Conservation (phyloP, 2,888 invertebrate species). For the Nemapogon koenigi region DNA sequence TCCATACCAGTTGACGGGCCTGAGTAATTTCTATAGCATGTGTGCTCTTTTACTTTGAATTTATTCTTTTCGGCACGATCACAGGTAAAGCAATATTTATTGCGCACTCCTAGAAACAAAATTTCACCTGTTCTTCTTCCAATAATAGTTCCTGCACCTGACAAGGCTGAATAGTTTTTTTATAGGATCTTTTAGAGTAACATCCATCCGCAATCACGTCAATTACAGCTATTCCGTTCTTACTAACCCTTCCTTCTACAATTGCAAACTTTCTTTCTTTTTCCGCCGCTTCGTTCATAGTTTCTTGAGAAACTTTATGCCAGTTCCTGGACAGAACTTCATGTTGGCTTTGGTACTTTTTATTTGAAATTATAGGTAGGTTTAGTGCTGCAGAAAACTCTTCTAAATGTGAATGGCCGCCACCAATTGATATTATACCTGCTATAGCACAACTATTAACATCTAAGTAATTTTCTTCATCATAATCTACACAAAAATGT, state of each 20-base stretch:
- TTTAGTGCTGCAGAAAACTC: conserved; percentile 16
- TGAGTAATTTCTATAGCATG: too few species aligned
- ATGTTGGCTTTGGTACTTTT: conserved; percentile 11
- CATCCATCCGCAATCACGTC: conserved; percentile 11
- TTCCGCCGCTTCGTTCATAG: conserved; percentile 2
- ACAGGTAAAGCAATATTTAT: conserved; percentile 14
- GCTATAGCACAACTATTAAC: conserved; percentile 15
- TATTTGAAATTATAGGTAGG: conserved; percentile 11
- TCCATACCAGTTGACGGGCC: conserved; percentile 16
- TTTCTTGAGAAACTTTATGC: conserved; percentile 5
- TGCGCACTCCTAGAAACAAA: conserved; percentile 10
- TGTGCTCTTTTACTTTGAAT: conserved; percentile 2
- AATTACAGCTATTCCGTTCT: conserved; percentile 7
- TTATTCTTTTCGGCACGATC: conserved; percentile 8
- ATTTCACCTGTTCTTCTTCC: conserved; percentile 8
- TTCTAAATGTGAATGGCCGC: conserved; percentile 16
- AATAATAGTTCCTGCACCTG: conserved; percentile 11
- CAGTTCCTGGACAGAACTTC: conserved; percentile 10
- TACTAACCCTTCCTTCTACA: conserved; percentile 5
- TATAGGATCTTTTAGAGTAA: conserved; percentile 10
- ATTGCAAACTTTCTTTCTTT: conserved; percentile 7
- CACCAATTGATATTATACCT: conserved; percentile 16
- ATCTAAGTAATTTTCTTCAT: conserved; percentile 10
- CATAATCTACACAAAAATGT: conserved; percentile 4
- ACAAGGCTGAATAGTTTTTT: too few species aligned